phyloP scores from a whole-genome alignment of 2,888 invertebrate genomes.

The Limnephilus rhombicus region DNA sequence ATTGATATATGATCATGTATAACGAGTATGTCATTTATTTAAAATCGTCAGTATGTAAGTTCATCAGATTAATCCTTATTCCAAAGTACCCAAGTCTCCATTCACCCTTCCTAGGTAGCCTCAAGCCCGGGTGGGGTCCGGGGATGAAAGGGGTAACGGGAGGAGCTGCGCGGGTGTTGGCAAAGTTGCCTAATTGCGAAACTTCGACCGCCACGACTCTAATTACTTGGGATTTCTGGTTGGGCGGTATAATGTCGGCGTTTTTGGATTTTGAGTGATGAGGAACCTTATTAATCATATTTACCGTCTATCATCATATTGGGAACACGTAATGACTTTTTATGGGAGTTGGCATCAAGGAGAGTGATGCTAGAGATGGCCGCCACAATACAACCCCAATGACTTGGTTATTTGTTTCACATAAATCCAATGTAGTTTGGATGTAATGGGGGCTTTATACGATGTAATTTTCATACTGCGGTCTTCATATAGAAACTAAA shows the following conservation, averaged over 20 bases:
- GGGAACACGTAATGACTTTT: not conserved
- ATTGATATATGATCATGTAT: not conserved
- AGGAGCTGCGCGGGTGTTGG: slow-evolving; percentile 34
- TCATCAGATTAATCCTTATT: not conserved
- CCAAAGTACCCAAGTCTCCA: not conserved
- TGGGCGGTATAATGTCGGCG: slow-evolving; percentile 3
- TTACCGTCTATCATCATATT: not conserved
- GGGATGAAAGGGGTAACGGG: not conserved
- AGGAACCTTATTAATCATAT: not conserved
- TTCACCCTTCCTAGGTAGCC: not conserved
- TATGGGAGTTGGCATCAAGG: not conserved
- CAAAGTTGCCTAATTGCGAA: slow-evolving; percentile 64
- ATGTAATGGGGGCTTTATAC: too few relatives aligned
- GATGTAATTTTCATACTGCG: too few relatives aligned
- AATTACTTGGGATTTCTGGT: slow-evolving; percentile 57
- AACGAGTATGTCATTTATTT: not conserved
- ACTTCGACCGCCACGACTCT: slow-evolving; percentile 62
- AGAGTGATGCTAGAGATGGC: not conserved
- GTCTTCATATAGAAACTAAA: too few relatives aligned
- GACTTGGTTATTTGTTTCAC: not conserved
- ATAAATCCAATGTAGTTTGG: not conserved
- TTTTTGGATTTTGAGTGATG: slow-evolving; percentile 34
- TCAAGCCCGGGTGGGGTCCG: not conserved
- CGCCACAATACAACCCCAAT: not conserved
- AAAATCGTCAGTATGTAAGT: not conserved